These are phyloP conservation scores for Pseudochromis fuscus DNA, from an alignment of 2,797 vertebrate species.

Conservation along the genomic window DNA sequence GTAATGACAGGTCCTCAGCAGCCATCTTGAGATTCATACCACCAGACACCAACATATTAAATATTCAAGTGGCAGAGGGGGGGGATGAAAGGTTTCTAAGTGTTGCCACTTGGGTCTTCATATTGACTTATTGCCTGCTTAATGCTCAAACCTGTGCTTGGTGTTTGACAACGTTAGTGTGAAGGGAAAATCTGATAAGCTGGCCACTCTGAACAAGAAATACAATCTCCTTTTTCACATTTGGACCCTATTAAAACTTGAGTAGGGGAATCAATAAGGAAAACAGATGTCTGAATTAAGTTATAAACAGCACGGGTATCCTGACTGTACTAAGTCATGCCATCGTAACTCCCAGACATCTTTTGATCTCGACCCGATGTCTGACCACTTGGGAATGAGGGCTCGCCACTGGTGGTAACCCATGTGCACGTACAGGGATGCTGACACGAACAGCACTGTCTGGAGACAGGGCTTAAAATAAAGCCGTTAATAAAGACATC, in stretches of 20 bases:
- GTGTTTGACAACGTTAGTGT: conserved; percentile 57
- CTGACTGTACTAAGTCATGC: conserved; percentile 32
- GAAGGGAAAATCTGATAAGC: conserved; percentile 63
- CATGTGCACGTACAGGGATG: conserved; percentile 27
- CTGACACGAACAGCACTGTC: conserved; percentile 53
- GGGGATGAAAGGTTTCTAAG: conserved; percentile 65
- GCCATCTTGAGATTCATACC: conserved; percentile 69
- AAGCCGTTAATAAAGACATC: conserved; percentile 69
- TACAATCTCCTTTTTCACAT: conserved; percentile 55
- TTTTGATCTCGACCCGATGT: conserved; percentile 49
- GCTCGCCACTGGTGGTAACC: conserved; percentile 5
- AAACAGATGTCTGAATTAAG: conserved; percentile 61
- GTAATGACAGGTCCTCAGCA: conserved; percentile 69
- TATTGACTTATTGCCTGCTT: conserved; percentile 68
- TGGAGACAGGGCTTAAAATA: conserved; percentile 65
- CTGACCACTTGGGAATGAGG: conserved; percentile 29
- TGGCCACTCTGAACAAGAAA: conserved; percentile 55
- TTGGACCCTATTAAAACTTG: conserved; percentile 56
- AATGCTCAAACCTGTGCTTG: conserved; percentile 41
- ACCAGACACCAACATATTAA: conserved; percentile 70
- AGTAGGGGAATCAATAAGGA: conserved; percentile 58
- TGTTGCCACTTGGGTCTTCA: conserved; percentile 66
- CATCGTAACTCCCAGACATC: conserved; percentile 23
- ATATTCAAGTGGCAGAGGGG: conserved; percentile 65
- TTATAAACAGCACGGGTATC: conserved; percentile 38